Evolutionary conservation across 2,113 vertebrate genomes (phyloP).

Genomic region (Gallinago paraguaiae): DNA sequence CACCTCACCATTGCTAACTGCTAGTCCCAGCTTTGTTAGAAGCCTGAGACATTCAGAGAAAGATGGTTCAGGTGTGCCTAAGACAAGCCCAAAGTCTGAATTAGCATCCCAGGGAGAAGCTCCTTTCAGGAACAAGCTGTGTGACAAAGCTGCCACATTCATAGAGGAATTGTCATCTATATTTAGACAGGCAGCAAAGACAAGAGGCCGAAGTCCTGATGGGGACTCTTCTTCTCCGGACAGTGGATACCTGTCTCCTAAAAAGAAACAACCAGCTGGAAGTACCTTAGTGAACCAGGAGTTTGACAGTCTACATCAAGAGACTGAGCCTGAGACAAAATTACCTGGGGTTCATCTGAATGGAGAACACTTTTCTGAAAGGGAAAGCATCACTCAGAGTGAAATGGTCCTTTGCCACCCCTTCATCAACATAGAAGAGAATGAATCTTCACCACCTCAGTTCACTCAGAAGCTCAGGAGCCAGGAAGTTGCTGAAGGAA

Average conservation of each 20-base stretch:
- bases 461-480: slow-evolving; percentile 95
- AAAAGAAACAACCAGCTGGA: slow-evolving; percentile 66
- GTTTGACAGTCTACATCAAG: slow-evolving; percentile 46
- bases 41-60: slow-evolving; percentile 65
- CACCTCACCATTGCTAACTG: slow-evolving; percentile 51
- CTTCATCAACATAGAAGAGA: not conserved
- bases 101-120: slow-evolving; percentile 60
- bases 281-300: slow-evolving; percentile 50
- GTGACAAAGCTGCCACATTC: slow-evolving; percentile 89
- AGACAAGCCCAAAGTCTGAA: slow-evolving; percentile 11
- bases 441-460: slow-evolving; percentile 75
- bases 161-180: slow-evolving; percentile 96
- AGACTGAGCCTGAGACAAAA: slow-evolving; percentile 39
- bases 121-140: slow-evolving; percentile 81
- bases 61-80: not conserved
- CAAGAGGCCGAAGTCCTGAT: slow-evolving; percentile 79
- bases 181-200: slow-evolving; percentile 84
- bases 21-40: slow-evolving; percentile 74
- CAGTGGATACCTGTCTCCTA: slow-evolving; percentile 93
- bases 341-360: not conserved
- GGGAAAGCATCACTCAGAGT: not conserved
- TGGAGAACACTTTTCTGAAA: not conserved
- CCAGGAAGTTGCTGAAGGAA: slow-evolving; percentile 94
- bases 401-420: not conserved
- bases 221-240: slow-evolving; percentile 94